Evolutionary conservation across 2,888 invertebrate genomes (phyloP).

Genomic region (Euplexia lucipara): DNA sequence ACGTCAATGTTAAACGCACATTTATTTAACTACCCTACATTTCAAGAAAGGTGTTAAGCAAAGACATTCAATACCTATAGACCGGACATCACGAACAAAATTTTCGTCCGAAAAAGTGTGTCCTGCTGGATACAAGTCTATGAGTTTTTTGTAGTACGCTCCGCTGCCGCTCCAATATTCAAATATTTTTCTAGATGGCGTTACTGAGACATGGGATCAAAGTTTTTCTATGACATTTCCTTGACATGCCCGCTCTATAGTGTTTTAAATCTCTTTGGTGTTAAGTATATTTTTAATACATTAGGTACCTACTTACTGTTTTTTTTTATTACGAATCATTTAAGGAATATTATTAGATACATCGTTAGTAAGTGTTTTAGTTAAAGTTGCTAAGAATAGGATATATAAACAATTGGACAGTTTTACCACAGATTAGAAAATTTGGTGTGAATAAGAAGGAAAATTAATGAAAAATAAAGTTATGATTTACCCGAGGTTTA

Average conservation of each 20-base stretch:
- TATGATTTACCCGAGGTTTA: conserved; percentile 1
- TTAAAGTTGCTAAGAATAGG: conserved; percentile 4
- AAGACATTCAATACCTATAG: too few relatives aligned
- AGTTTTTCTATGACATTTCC: too few relatives aligned
- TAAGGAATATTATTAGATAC: background rate
- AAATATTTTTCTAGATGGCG: too few relatives aligned
- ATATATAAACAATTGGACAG: background rate
- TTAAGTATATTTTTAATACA: conserved; percentile 16
- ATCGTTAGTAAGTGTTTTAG: background rate
- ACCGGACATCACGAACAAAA: too few relatives aligned
- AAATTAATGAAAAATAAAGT: background rate
- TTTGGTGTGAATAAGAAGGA: background rate
- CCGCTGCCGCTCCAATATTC: too few relatives aligned
- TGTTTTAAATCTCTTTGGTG: too few relatives aligned
- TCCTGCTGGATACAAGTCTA: too few relatives aligned
- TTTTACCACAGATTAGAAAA: background rate
- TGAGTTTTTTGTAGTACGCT: too few relatives aligned
- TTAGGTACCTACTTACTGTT: conserved; percentile 32
- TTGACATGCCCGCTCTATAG: too few relatives aligned
- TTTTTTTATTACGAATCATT: conserved; percentile 4
- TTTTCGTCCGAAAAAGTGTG: too few relatives aligned
- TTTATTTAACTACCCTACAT: conserved; percentile 14
- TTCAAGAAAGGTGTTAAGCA: conserved; percentile 21
- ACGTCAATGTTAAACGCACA: conserved; percentile 30
- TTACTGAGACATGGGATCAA: too few relatives aligned